Evolutionary conservation across 37 sponge, comb jelly and placozoan genomes (phyloP).

Genomic region (Cliona cf. orientalis): DNA sequence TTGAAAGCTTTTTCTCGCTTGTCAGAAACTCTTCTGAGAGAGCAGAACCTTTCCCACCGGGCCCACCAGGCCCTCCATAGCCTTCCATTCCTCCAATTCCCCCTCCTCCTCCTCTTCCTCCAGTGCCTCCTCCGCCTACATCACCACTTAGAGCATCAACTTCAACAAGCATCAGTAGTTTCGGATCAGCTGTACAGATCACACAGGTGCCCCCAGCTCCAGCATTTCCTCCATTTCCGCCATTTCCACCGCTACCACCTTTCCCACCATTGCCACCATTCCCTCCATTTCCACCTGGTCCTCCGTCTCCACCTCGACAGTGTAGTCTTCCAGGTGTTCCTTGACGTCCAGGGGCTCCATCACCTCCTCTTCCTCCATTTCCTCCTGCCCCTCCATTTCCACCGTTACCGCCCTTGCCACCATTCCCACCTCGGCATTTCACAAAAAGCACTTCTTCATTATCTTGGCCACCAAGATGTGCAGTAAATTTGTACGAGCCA

Average conservation of each 20-base stretch:
- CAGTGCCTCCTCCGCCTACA: conserved; percentile 40
- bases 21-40: too few species aligned
- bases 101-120: conserved; percentile 53
- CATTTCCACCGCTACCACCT: conserved; percentile 54
- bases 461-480: conserved; percentile 56
- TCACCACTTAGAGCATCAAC: conserved; percentile 42
- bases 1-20: too few species aligned
- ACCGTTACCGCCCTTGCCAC: conserved; percentile 66
- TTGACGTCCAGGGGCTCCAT: conserved; percentile 45
- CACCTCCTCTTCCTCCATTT: conserved; percentile 58
- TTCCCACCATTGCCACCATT: conserved; percentile 63
- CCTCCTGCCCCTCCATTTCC: conserved; percentile 74
- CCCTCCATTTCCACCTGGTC: conserved; percentile 69
- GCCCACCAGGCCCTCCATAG: conserved; percentile 48
- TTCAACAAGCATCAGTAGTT: conserved; percentile 60
- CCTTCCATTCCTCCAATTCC: conserved; percentile 64
- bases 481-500: conserved; percentile 20
- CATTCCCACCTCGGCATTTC: conserved; percentile 71
- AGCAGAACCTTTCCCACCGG: conserved; percentile 20
- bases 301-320: conserved; percentile 53
- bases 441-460: conserved; percentile 66
- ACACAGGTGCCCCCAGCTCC: conserved; percentile 55
- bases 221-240: conserved; percentile 71
- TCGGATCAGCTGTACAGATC: conserved; percentile 34
- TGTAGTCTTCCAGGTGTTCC: conserved; percentile 9